Evolutionary conservation across 2,888 invertebrate genomes (phyloP).

Genomic region (Baccha elongata): DNA sequence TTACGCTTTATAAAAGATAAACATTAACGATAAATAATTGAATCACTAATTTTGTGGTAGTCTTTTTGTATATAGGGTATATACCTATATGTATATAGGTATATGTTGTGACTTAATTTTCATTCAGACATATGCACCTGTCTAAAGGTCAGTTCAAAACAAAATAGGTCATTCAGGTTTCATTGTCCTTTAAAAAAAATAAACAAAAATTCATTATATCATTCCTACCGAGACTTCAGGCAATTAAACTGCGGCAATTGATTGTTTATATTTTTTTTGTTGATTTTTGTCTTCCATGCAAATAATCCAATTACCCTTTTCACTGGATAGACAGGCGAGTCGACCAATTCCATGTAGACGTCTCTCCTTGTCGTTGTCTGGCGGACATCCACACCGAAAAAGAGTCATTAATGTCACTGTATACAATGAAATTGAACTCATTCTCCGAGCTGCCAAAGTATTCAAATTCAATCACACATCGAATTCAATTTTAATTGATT

Average conservation of each 20-base stretch:
- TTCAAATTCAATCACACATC: constrained; percentile 62
- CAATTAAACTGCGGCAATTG: constrained; percentile 61
- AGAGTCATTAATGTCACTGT: constrained; percentile 48
- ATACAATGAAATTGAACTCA: constrained; percentile 55
- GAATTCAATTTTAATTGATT: constrained; percentile 65
- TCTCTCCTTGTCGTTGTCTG: constrained; percentile 20
- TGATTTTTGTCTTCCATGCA: constrained; percentile 37
- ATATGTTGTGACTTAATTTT: too few relatives aligned
- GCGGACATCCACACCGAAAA: constrained; percentile 55
- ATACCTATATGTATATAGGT: too few relatives aligned
- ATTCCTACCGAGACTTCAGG: constrained; percentile 14
- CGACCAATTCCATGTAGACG: constrained; percentile 40
- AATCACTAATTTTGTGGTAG: too few relatives aligned
- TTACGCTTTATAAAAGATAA: too few relatives aligned
- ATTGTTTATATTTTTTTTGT: constrained; percentile 39
- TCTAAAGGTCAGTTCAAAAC: background rate
- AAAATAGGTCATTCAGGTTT: constrained; percentile 52
- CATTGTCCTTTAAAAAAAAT: constrained; percentile 33
- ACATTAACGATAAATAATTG: too few relatives aligned
- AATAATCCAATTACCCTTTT: constrained; percentile 62
- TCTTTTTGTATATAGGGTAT: too few relatives aligned
- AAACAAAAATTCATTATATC: constrained; percentile 5
- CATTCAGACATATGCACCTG: constrained; percentile 19
- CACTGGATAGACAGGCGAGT: constrained; percentile 33
- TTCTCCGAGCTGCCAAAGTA: constrained; percentile 12